A percentile compares a stretch with the other conserved stretches of the same genome.
Conservation (phyloP, 2,797 vertebrate genomes). For the Scyliorhinus canicula region DNA sequence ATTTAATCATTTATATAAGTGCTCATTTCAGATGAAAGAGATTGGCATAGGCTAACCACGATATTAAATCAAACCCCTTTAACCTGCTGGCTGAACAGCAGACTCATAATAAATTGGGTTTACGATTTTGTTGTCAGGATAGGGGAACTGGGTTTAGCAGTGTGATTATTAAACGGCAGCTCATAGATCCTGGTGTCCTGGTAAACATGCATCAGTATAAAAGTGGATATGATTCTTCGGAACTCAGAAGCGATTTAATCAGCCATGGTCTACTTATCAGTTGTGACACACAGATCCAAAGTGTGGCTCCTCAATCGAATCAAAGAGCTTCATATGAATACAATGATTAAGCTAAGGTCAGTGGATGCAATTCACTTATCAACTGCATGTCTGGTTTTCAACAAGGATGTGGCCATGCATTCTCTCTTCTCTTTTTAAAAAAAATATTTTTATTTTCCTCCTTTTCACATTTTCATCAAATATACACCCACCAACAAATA, state of each 20-base stretch:
- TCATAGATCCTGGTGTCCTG: not conserved
- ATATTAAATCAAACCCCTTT: not conserved
- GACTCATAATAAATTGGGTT: not conserved
- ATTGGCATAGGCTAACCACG: not conserved
- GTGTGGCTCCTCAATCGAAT: not conserved
- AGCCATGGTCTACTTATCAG: not conserved
- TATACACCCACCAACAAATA: no score
- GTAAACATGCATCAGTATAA: not conserved
- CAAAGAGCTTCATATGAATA: not conserved
- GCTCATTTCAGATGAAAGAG: not conserved
- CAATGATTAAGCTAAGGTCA: not conserved
- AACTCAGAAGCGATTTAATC: not conserved
- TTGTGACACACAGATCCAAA: not conserved
- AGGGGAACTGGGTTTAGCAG: not conserved
- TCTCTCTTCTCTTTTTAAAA: not conserved
- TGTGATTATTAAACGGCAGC: not conserved
- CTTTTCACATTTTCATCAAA: no score
- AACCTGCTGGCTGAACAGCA: not conserved
- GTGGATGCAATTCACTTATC: not conserved
- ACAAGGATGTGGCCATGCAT: not conserved
- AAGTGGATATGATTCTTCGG: not conserved
- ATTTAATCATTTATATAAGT: not conserved
- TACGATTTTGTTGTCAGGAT: slow-evolving; percentile 3
- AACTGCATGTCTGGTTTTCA: not conserved
- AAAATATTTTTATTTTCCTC: no score